These are phyloP conservation scores for Osmoderma eremita DNA, from an alignment of 2,888 invertebrate species.

Conservation along the genomic window DNA sequence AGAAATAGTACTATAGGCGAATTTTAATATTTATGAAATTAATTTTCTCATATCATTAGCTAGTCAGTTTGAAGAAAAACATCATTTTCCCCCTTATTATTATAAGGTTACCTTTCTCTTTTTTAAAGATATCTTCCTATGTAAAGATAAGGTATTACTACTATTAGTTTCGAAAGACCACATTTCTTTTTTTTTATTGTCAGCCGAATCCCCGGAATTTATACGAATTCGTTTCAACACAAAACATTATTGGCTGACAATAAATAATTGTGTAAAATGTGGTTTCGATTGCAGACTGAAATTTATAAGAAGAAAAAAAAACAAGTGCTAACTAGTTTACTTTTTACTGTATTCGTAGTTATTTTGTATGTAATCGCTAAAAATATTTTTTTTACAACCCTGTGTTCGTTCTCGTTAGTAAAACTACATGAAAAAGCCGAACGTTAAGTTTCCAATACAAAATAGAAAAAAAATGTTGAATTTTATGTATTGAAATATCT, in stretches of 20 bases:
- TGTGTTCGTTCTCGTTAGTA: background rate
- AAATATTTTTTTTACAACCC: no score
- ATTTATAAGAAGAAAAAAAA: constrained; percentile 13
- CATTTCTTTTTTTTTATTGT: background rate
- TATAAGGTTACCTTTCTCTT: background rate
- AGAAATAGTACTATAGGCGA: constrained; percentile 16
- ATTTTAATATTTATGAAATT: constrained; percentile 8
- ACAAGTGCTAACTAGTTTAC: constrained; percentile 2
- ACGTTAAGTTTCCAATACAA: no score
- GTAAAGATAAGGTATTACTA: background rate
- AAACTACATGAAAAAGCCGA: background rate
- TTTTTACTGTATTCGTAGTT: constrained; percentile 1
- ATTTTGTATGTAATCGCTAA: constrained; percentile 15
- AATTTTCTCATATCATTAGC: constrained; percentile 29
- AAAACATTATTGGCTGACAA: constrained; percentile 24
- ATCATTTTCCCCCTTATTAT: constrained; percentile 3
- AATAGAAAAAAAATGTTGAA: no score
- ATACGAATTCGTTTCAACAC: background rate
- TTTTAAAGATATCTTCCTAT: constrained; percentile 11
- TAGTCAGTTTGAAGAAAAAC: constrained; percentile 19
- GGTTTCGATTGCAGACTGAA: constrained; percentile 29
- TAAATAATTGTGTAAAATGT: constrained; percentile 6
- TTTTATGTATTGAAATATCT: background rate
- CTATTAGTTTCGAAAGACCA: background rate
- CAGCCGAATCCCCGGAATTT: background rate